These are phyloP conservation scores for Amblyopsis rosae DNA, from an alignment of 2,113 vertebrate species.

Conservation along the genomic window DNA sequence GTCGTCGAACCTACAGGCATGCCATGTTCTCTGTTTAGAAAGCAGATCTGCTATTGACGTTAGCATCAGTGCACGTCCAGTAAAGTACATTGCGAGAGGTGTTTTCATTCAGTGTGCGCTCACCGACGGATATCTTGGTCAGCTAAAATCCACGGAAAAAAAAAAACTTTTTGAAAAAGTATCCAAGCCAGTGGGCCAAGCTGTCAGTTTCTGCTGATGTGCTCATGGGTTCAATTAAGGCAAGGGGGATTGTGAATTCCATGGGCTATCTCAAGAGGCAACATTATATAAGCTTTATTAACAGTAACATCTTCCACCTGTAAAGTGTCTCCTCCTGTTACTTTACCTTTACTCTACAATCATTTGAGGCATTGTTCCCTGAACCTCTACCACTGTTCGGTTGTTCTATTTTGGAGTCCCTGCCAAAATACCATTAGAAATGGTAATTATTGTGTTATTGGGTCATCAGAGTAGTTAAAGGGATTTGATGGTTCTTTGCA, in stretches of 20 bases:
- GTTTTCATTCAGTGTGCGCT: constrained; percentile 31
- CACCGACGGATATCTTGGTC: constrained; percentile 35
- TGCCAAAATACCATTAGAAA: background rate
- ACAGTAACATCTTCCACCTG: constrained; percentile 45
- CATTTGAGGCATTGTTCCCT: constrained; percentile 2
- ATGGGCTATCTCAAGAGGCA: constrained; percentile 36
- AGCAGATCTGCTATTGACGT: constrained; percentile 26
- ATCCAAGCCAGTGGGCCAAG: constrained; percentile 37
- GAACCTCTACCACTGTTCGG: background rate
- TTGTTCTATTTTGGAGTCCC: background rate
- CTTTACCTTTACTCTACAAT: background rate
- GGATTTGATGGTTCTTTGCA: background rate
- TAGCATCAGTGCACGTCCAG: constrained; percentile 18
- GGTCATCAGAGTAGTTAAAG: background rate
- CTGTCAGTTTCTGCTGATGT: constrained; percentile 38
- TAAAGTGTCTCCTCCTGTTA: background rate
- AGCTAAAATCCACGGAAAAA: constrained; percentile 41
- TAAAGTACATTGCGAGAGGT: constrained; percentile 12
- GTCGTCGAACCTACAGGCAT: constrained; percentile 31
- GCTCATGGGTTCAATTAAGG: constrained; percentile 64
- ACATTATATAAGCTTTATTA: constrained; percentile 59
- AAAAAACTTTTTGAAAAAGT: background rate
- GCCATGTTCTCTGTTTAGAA: constrained; percentile 27
- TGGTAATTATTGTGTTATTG: background rate
- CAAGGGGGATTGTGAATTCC: constrained; percentile 51